A percentile compares a stretch with the other conserved stretches of the same genome.
Evolutionary conservation across 1,140 invertebrate species (phyloP).

Genomic region (Rhagoletis pomonella): DNA sequence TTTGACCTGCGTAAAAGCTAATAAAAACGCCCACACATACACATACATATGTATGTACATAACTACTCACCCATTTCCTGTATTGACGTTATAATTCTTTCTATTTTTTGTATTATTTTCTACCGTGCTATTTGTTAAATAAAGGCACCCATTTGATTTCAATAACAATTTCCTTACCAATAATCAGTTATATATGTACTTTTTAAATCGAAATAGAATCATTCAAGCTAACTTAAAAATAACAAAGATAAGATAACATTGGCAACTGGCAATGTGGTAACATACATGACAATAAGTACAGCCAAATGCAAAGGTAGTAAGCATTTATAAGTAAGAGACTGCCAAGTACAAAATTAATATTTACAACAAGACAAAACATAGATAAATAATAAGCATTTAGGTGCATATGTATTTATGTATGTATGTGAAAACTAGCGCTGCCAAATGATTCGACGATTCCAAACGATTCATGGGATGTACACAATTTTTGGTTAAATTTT

Average conservation of each 20-base stretch:
- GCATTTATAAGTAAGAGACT: background rate
- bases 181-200: background rate
- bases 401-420: no score
- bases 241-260: slow-evolving; percentile 18
- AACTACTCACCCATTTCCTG: no score
- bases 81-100: background rate
- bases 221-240: slow-evolving; percentile 41
- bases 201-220: slow-evolving; percentile 34
- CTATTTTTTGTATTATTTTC: background rate
- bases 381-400: background rate
- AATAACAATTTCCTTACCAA: slow-evolving; percentile 38
- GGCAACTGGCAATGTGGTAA: background rate
- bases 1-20: no score
- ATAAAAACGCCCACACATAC: no score
- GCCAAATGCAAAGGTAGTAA: background rate
- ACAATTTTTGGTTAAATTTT: no score
- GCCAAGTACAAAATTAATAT: slow-evolving; percentile 23
- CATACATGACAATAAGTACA: background rate
- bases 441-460: no score
- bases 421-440: no score
- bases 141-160: slow-evolving; percentile 15
- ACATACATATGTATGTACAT: no score
- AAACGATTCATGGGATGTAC: no score
- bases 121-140: background rate
- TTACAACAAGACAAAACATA: slow-evolving; percentile 12